A percentile compares a stretch with the other conserved stretches of the same genome.
These are phyloP conservation scores for Bilobella aurantiaca DNA, from an alignment of 1,140 invertebrate genomes.

Conservation along the genomic window DNA sequence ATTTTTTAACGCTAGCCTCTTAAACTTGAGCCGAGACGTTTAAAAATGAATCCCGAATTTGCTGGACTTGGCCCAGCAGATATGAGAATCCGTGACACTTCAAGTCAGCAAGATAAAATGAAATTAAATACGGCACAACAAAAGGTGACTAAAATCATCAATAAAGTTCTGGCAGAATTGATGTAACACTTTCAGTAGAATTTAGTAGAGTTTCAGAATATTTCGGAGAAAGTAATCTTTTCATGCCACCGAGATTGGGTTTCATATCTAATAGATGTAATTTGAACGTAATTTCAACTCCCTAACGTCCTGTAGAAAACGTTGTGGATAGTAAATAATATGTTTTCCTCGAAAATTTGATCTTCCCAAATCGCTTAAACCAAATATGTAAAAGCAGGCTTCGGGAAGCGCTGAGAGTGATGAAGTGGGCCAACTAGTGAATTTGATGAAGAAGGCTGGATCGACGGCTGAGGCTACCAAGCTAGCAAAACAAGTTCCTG, in stretches of 20 bases:
- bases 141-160: not conserved
- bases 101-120: not conserved
- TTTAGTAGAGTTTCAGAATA: too few species aligned
- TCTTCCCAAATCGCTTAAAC: too few species aligned
- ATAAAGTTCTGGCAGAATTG: too few species aligned
- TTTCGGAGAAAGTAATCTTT: too few species aligned
- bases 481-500: not conserved
- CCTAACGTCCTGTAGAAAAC: too few species aligned
- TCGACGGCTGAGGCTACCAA: not conserved
- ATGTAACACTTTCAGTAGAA: too few species aligned
- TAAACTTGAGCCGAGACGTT: not conserved
- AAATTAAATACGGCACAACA: not conserved
- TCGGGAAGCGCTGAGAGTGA: not conserved
- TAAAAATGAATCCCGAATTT: not conserved
- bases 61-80: conserved; percentile 15
- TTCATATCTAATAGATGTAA: too few species aligned
- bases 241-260: too few species aligned
- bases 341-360: too few species aligned
- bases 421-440: not conserved
- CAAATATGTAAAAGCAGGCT: too few species aligned
- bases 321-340: too few species aligned
- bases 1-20: not conserved
- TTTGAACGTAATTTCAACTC: too few species aligned
- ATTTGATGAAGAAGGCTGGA: conserved; percentile 1
- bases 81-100: conserved; percentile 1